Percentiles rank a stretch among this genome's conserved stretches.
Evolutionary conservation across 2,113 vertebrate genomes (phyloP).

Genomic region (Isurus oxyrinchus): DNA sequence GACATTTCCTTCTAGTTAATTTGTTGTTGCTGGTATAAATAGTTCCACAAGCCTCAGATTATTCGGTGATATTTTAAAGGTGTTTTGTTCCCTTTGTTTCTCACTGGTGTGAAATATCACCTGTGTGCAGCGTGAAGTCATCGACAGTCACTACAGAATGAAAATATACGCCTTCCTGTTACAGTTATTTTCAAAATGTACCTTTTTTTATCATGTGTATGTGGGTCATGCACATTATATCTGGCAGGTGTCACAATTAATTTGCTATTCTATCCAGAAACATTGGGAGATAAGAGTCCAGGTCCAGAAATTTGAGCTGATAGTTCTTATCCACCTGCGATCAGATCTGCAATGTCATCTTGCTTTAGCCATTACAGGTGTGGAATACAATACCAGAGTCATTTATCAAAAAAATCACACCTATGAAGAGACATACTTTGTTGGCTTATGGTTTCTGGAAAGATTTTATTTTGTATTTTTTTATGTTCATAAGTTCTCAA

Average conservation of each 20-base stretch:
- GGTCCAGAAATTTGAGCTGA: slow-evolving; percentile 18
- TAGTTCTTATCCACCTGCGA: slow-evolving; percentile 14
- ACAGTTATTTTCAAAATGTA: not conserved
- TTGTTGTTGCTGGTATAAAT: not conserved
- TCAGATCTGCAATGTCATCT: slow-evolving; percentile 27
- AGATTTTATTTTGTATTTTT: slow-evolving; percentile 16
- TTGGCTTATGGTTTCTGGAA: not conserved
- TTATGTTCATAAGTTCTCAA: not conserved
- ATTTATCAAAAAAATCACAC: slow-evolving; percentile 1
- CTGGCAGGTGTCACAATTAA: slow-evolving; percentile 32
- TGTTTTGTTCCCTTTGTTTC: not conserved
- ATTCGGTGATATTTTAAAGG: not conserved
- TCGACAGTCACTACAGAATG: not conserved
- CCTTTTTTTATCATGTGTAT: not conserved
- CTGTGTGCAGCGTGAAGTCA: not conserved
- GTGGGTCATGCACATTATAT: slow-evolving; percentile 10
- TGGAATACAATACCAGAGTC: slow-evolving; percentile 8
- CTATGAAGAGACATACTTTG: not conserved
- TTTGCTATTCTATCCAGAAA: slow-evolving; percentile 23
- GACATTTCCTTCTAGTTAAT: not conserved
- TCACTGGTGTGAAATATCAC: not conserved
- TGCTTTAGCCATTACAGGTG: slow-evolving; percentile 29
- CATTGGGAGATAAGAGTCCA: not conserved
- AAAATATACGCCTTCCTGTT: slow-evolving; percentile 5
- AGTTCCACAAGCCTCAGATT: not conserved